Evolutionary conservation across 2,888 invertebrate species (phyloP).

Genomic region (Microctonus hyperodae): DNA sequence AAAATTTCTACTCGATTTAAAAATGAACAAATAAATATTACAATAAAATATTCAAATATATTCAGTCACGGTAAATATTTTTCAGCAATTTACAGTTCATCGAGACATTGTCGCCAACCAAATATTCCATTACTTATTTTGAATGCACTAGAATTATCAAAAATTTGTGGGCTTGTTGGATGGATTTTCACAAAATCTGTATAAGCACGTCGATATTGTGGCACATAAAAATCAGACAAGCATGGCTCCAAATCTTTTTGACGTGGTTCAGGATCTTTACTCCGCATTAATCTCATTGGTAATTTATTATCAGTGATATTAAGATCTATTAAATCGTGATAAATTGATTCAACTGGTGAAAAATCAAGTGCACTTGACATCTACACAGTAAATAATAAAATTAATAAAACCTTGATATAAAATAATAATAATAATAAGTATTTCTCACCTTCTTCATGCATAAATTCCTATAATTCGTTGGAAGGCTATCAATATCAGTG

Average conservation of each 20-base stretch:
- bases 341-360: conserved; percentile 51
- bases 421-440: neutral
- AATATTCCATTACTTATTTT: conserved; percentile 52
- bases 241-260: conserved; percentile 50
- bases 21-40: conserved; percentile 18
- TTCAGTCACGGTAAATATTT: neutral
- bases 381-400: conserved; percentile 39
- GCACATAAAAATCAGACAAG: conserved; percentile 53
- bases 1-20: no score
- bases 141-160: conserved; percentile 50
- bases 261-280: conserved; percentile 55
- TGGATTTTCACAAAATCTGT: conserved; percentile 42
- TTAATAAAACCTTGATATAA: conserved; percentile 10
- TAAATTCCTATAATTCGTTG: conserved; percentile 44
- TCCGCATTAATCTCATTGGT: conserved; percentile 49
- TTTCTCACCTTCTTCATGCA: conserved; percentile 52
- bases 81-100: conserved; percentile 33
- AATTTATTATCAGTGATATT: conserved; percentile 52
- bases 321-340: conserved; percentile 53
- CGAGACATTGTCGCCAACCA: conserved; percentile 50
- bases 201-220: conserved; percentile 48
- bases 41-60: neutral
- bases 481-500: conserved; percentile 46
- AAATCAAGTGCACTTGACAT: conserved; percentile 53
- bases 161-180: conserved; percentile 41